Evolutionary conservation across 2,888 invertebrate genomes (phyloP).

Genomic region (Parapristionchus giblindavisi): DNA sequence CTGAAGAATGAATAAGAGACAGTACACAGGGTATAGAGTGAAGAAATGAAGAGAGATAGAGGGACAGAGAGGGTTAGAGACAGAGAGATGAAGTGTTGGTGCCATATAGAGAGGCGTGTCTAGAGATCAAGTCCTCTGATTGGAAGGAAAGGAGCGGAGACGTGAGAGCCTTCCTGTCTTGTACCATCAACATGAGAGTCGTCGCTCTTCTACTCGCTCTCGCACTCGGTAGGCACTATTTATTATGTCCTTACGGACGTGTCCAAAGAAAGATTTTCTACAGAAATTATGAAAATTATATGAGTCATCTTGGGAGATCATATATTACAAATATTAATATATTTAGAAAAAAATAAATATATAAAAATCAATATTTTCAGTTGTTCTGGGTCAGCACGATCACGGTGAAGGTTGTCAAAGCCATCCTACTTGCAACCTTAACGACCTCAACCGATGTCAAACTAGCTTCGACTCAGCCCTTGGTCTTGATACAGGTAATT

Average conservation of each 20-base stretch:
- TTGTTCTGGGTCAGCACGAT: not conserved
- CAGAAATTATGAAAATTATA: no score
- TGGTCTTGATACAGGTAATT: not conserved
- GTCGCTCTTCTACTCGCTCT: not conserved
- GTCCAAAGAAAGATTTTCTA: no score
- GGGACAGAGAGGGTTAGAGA: not conserved
- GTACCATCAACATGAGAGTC: constrained; percentile 7
- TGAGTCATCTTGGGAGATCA: no score
- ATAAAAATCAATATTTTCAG: not conserved
- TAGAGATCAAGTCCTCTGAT: not conserved
- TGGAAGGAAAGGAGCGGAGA: not conserved
- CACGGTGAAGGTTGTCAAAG: constrained; percentile 18
- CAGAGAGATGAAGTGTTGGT: constrained; percentile 10
- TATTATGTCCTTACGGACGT: no score
- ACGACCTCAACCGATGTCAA: constrained; percentile 26
- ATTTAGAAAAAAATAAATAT: not conserved
- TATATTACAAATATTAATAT: no score
- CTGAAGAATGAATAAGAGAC: not conserved
- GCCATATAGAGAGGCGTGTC: constrained; percentile 30
- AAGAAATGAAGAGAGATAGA: not conserved
- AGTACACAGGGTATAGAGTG: constrained; percentile 8
- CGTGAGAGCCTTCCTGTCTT: not conserved
- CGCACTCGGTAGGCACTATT: not conserved
- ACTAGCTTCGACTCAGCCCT: constrained; percentile 8
- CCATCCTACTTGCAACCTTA: constrained; percentile 19